Evolutionary conservation across 2,888 invertebrate genomes (phyloP).

Genomic region (Exephanes ischioxanthus): DNA sequence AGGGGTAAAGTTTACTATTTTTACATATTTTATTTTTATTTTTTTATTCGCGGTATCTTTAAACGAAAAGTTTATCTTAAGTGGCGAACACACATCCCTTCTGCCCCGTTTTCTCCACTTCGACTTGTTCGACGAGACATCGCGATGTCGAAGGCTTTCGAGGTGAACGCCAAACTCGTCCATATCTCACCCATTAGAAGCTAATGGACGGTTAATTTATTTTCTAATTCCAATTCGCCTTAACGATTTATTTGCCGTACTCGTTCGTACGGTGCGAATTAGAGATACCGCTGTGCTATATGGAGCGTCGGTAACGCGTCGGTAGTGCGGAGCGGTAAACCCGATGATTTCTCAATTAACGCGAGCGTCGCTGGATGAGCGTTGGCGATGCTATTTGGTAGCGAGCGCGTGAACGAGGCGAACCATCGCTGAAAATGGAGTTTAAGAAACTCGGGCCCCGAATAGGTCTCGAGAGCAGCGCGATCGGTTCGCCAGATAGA

Average conservation of each 20-base stretch:
- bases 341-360: slow-evolving; percentile 66
- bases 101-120: background rate
- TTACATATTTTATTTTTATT: background rate
- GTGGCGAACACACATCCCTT: too few relatives aligned
- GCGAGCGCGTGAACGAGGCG: background rate
- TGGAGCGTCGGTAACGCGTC: slow-evolving; percentile 28
- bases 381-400: background rate
- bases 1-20: background rate
- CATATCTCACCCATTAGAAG: slow-evolving; percentile 26
- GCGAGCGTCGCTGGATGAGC: background rate
- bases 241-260: slow-evolving; percentile 42
- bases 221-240: slow-evolving; percentile 37
- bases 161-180: slow-evolving; percentile 14
- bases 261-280: background rate
- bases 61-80: background rate
- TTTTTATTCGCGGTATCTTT: background rate
- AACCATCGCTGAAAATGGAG: slow-evolving; percentile 48
- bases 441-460: slow-evolving; percentile 44
- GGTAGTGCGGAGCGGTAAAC: slow-evolving; percentile 20
- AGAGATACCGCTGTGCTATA: slow-evolving; percentile 19
- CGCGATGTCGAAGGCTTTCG: slow-evolving; percentile 24
- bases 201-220: slow-evolving; percentile 20
- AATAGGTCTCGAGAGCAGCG: slow-evolving; percentile 22
- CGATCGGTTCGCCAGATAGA: slow-evolving; percentile 41
- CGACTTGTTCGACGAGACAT: background rate